Evolutionary conservation across 2,888 invertebrate species (phyloP).

Genomic region (Hydrotaea cyrtoneurina): DNA sequence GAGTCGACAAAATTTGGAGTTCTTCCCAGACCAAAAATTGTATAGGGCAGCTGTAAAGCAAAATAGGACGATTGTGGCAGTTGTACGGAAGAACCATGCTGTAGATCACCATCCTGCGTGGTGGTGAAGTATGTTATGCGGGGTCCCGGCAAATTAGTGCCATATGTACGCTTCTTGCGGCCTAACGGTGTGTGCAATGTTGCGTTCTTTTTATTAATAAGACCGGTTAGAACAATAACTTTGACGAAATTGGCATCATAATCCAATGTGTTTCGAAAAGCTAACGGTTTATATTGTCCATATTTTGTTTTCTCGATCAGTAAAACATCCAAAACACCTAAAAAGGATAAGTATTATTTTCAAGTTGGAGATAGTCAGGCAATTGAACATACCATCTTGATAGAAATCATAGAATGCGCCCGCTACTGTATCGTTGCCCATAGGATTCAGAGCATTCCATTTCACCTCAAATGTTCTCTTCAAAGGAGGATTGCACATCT

Average conservation of each 20-base stretch:
- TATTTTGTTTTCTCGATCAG: conserved; percentile 84
- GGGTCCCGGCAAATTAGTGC: conserved; percentile 95
- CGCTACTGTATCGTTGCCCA: conserved; percentile 88
- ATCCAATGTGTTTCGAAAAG: conserved; percentile 92
- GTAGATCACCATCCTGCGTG: conserved; percentile 91
- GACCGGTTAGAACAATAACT: conserved; percentile 94
- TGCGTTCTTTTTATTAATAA: conserved; percentile 87
- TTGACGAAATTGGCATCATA: conserved; percentile 98
- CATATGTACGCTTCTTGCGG: conserved; percentile 89
- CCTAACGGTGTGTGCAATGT: conserved; percentile 88
- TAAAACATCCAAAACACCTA: conserved; percentile 90
- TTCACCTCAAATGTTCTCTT: conserved; percentile 88
- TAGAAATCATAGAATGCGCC: conserved; percentile 96
- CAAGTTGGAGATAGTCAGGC: neutral
- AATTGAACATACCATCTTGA: conserved; percentile 87
- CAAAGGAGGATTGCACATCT: conserved; percentile 83
- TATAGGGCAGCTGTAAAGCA: conserved; percentile 96
- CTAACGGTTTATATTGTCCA: conserved; percentile 85
- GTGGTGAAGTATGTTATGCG: conserved; percentile 92
- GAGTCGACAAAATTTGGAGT: conserved; percentile 98
- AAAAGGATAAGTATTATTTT: neutral
- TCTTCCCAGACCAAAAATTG: conserved; percentile 97
- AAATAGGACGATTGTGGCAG: conserved; percentile 95
- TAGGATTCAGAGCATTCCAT: conserved; percentile 88
- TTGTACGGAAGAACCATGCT: conserved; percentile 92